A percentile compares a stretch with the other conserved stretches of the same genome.
phyloP scores from a whole-genome alignment of 1,140 invertebrate species.

The Homalodisca vitripennis region DNA sequence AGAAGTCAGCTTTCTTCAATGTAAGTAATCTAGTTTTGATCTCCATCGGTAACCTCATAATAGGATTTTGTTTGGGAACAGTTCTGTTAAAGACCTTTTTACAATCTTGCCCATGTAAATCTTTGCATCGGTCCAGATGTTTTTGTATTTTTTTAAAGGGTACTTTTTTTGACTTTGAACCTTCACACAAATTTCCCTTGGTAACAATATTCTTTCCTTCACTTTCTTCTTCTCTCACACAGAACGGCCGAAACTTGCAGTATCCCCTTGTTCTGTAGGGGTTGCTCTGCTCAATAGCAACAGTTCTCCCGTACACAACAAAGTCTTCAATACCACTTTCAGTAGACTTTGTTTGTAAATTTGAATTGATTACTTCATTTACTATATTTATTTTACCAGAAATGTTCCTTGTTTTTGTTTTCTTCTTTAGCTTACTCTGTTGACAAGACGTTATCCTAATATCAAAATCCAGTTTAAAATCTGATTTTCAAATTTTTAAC shows the following conservation, averaged over 20 bases:
- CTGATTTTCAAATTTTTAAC: neutral
- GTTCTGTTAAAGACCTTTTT: neutral
- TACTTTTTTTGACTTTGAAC: neutral
- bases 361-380: neutral
- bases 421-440: neutral
- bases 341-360: neutral
- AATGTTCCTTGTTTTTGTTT: neutral
- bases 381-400: neutral
- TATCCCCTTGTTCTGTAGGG: neutral
- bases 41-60: neutral
- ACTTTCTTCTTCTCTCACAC: neutral
- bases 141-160: neutral
- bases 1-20: neutral
- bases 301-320: neutral
- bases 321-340: neutral
- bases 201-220: neutral
- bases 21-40: neutral
- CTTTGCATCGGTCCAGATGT: neutral
- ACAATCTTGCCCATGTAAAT: neutral
- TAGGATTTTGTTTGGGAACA: neutral
- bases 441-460: constrained; percentile 1
- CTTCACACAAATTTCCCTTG: too few species aligned
- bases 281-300: neutral
- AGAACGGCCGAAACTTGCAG: neutral
- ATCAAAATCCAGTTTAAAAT: neutral